These are phyloP conservation scores for Meliscaeva auricollis DNA, from an alignment of 2,888 invertebrate species.

Conservation along the genomic window DNA sequence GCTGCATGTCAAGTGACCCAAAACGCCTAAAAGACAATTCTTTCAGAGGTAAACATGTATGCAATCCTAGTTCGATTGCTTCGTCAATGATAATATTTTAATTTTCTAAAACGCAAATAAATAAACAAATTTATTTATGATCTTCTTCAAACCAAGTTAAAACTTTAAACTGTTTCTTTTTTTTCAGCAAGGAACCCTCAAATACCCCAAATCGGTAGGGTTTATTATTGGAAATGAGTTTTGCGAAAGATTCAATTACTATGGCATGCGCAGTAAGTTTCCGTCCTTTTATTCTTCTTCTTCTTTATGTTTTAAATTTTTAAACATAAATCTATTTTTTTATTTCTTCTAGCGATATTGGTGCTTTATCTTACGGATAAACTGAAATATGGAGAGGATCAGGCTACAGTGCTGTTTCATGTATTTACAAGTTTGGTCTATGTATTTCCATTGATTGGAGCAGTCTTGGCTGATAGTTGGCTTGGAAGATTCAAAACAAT, in stretches of 20 bases:
- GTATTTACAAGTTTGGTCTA: slow-evolving; percentile 94
- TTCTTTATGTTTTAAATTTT: slow-evolving; percentile 1
- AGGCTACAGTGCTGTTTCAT: slow-evolving; percentile 95
- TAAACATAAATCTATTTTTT: background rate
- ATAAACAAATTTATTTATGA: no score
- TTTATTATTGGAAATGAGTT: slow-evolving; percentile 99
- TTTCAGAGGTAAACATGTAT: no score
- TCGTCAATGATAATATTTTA: no score
- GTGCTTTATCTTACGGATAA: slow-evolving; percentile 94
- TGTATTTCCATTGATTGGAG: slow-evolving; percentile 88
- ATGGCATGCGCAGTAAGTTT: slow-evolving; percentile 97
- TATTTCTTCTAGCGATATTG: slow-evolving; percentile 91
- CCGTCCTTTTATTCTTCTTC: no score
- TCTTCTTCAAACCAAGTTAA: no score
- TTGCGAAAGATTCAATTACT: slow-evolving; percentile 98
- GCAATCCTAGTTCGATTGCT: no score
- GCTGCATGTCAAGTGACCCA: no score
- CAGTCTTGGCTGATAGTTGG: slow-evolving; percentile 96
- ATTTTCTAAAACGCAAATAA: no score
- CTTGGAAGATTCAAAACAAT: slow-evolving; percentile 94
- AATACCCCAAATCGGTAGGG: slow-evolving; percentile 94
- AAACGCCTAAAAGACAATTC: no score
- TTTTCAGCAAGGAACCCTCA: slow-evolving; percentile 80
- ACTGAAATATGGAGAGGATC: slow-evolving; percentile 89
- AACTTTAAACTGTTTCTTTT: background rate